Evolutionary conservation across 2,888 invertebrate genomes (phyloP).

Genomic region (Phymatocera aterrima): DNA sequence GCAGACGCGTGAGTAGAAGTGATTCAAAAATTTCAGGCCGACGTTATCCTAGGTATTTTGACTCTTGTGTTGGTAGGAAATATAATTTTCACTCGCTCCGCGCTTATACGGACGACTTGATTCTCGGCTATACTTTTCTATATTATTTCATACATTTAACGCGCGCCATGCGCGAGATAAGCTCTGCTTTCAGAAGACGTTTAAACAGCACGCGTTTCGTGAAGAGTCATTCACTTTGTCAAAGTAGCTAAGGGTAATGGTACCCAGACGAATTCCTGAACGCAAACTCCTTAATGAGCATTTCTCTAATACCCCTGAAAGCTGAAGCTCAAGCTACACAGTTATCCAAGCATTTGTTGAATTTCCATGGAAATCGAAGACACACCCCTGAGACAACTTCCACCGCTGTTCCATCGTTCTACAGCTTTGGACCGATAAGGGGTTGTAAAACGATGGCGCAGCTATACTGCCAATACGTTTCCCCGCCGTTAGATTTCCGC

Average conservation of each 20-base stretch:
- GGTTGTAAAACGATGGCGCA: constrained; percentile 71
- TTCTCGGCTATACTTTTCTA: background rate
- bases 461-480: constrained; percentile 72
- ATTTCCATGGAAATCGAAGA: constrained; percentile 69
- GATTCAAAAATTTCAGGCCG: constrained; percentile 13
- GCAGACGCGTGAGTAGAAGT: constrained; percentile 32
- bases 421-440: constrained; percentile 68
- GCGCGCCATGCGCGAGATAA: background rate
- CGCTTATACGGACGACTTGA: no score
- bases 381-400: constrained; percentile 58
- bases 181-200: background rate
- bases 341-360: constrained; percentile 46
- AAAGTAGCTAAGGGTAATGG: constrained; percentile 13
- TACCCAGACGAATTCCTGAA: constrained; percentile 34
- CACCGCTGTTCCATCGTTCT: constrained; percentile 35
- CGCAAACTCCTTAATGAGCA: constrained; percentile 35
- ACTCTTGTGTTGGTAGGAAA: background rate
- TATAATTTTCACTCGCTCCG: background rate
- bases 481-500: constrained; percentile 38
- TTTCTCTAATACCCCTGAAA: constrained; percentile 23
- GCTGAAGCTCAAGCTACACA: constrained; percentile 23
- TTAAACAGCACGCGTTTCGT: background rate
- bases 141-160: background rate
- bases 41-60: background rate
- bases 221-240: constrained; percentile 1